Evolutionary conservation across 2,888 invertebrate species (phyloP), one percentile per base, ranked within the genome.

Genomic region (Zhuqinia jingwanae): DNA sequence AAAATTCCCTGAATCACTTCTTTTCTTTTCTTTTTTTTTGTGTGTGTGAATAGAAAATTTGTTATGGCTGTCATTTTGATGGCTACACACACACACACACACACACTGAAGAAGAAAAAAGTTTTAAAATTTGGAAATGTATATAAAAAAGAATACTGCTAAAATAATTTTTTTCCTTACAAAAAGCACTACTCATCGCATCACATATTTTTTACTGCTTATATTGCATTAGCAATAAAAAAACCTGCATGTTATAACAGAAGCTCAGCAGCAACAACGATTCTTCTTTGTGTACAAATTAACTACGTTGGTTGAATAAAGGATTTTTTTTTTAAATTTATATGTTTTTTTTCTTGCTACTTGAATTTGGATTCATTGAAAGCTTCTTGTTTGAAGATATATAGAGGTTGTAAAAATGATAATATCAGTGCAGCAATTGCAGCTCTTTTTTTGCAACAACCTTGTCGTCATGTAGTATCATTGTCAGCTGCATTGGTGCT

Each of bases 21-120:
- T n/a, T n/a, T n/a, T n/a, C n/a, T n/a, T n/a, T n/a, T n/a, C n/a
- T n/a, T n/a, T n/a, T n/a, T n/a, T 53, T n/a, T 53, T 11, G n/a
- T 53, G 15, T 17, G 11, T 5, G 68, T 70, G 68, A 70, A 47
- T 47, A 70, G 68, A 13, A 70, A 68, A 47, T 70, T 70, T 70
- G 68, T 25, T 47, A 70, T 70, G 47, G 68, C 36, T 68, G 65
- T 68, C 65, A 68, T 0, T 68, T 68, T 68, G 65, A 68, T 68
- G 65, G 20, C 42, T 45, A 68, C 65, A 22, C 17, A n/a, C 8
- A 36, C 36, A 36, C n/a, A 36, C 8, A 36, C 8, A 8, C 36
- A 36, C 8, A 8, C 17, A 25, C 20, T 56, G 30, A 17, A n/a
- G 42, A 42, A 63, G 27, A 60, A 27, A 17, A 53, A 15, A 15